Base-by-base conservation (phyloP, 1,140 invertebrate genomes). In the Calliphora vicina region DNA sequence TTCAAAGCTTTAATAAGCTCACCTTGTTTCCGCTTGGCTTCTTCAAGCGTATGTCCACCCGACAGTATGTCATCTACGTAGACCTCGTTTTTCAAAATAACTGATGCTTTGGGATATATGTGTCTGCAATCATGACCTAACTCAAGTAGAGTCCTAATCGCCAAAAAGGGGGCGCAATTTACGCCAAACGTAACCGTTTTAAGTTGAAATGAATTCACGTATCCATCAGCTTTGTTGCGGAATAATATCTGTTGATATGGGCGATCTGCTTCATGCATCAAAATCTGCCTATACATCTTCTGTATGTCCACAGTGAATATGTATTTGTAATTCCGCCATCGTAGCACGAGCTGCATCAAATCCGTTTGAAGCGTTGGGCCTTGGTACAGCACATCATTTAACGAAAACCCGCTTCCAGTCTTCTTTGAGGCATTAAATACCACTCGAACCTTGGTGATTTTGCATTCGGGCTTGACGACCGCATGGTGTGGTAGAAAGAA, bases 401-500 rank as follows among this genome's bases (percentile, higher is more conserved):
- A 35, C 5, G 57, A 71, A 25, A 15, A 42, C 15, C 61, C 27
- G 20, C 35, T 82, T 1, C 17, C 27, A 1, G 45, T 71, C 17
- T 23, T 4, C 5, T 25, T 13, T 8, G 84, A 84, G 15, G 85
- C 86, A 82, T 87, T 84, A 76, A 88, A 88, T 17, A 87, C 86
- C 29, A 85, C 85, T 26, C 80, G 43, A 61, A 82, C 50, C 26
- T 82, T 82, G n/a, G 81, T 71, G 26, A 25, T 71, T 15, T 23
- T 85, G 61, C 42, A 85, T 12, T 81, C 86, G 82, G 13, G 89
- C 88, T 15, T 85, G 6, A 87, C 26, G 2, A 89, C 86, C 17
- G 83, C 85, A 81, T 90, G 87, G 84, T 90, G 88, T 57, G 87
- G 86, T 35, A 85, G 45, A 82, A 84, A 82, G 27, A 29, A 74